A percentile compares a stretch with the other conserved stretches of the same genome.
phyloP scores from a whole-genome alignment of 1,140 invertebrate species.

The Archegozetes longisetosus region DNA sequence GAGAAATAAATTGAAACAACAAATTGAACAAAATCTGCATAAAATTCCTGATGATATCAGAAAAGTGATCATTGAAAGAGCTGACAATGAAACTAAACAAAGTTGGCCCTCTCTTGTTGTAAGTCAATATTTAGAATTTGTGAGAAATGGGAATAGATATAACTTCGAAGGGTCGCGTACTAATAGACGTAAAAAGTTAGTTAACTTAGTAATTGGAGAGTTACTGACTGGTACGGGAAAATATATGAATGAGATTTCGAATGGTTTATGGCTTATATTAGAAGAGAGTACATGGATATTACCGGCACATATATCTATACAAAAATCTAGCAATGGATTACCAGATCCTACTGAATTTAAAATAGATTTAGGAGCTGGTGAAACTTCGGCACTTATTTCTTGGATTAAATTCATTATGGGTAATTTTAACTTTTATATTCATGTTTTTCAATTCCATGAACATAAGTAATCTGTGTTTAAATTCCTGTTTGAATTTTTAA shows the following conservation, averaged over 20 bases:
- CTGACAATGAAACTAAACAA: background rate
- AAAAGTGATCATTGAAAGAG: background rate
- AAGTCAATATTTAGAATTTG: background rate
- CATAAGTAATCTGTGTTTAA: too few species aligned
- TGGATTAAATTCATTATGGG: constrained; percentile 2
- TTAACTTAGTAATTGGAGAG: background rate
- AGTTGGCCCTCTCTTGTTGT: background rate
- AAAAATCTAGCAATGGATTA: background rate
- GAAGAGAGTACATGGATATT: constrained; percentile 11
- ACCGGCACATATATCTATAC: background rate
- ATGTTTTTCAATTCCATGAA: too few species aligned
- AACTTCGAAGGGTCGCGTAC: background rate
- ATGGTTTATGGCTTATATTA: constrained; percentile 11
- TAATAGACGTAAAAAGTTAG: background rate
- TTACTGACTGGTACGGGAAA: background rate
- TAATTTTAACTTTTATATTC: too few species aligned
- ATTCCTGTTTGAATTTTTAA: too few species aligned
- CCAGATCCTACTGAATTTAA: background rate
- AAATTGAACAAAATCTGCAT: background rate
- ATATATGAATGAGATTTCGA: constrained; percentile 10
- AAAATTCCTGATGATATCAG: background rate
- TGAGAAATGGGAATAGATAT: background rate
- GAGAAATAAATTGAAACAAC: background rate
- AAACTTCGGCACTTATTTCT: background rate
- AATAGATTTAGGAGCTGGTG: constrained; percentile 5